Conservation (phyloP, 2,113 vertebrate genomes). For the Machaerirhynchus nigripectus region DNA sequence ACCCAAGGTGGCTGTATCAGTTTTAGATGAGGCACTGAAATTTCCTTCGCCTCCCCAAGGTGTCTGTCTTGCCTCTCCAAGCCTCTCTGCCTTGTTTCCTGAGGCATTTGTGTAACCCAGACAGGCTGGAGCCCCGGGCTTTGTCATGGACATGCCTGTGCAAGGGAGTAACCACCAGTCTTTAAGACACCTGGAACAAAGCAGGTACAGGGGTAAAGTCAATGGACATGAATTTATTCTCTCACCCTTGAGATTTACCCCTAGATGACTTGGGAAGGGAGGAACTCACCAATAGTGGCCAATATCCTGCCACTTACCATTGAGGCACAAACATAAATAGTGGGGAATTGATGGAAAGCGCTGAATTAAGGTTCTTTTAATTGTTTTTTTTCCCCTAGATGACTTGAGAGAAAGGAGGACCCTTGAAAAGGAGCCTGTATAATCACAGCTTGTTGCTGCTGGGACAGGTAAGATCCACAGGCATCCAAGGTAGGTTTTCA, state of each 20-base stretch:
- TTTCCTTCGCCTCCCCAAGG: neutral
- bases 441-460: neutral
- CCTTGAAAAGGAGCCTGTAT: neutral
- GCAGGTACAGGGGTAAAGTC: neutral
- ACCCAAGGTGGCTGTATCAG: neutral
- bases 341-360: neutral
- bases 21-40: constrained; percentile 15
- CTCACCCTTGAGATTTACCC: neutral
- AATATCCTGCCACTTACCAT: neutral
- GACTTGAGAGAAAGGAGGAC: neutral
- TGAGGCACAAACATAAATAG: neutral
- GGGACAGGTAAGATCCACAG: neutral
- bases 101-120: neutral
- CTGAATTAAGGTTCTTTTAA: neutral
- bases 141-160: neutral
- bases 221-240: neutral
- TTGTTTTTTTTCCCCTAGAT: neutral
- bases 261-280: too few species aligned
- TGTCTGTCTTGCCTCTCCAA: neutral
- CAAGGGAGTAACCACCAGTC: neutral
- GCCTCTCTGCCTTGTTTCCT: neutral
- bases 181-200: neutral
- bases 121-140: neutral
- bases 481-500: neutral
- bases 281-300: neutral